Conservation (phyloP, 2,888 invertebrate species). For the Phyllotreta cruciferae region DNA sequence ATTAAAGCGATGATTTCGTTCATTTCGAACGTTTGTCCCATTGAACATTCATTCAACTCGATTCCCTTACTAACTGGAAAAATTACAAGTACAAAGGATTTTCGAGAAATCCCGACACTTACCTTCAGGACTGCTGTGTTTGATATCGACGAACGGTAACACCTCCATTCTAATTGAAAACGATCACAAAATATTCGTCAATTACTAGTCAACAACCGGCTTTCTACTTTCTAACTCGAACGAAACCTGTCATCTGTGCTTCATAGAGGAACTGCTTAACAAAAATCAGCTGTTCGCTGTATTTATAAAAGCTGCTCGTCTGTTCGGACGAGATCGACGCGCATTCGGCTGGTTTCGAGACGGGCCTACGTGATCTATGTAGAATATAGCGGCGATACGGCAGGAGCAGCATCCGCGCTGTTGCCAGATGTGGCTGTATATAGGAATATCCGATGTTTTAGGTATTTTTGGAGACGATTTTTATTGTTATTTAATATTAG, state of each 20-base stretch:
- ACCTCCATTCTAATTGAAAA: slow-evolving; percentile 71
- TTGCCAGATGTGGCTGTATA: too few species aligned
- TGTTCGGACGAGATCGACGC: neutral
- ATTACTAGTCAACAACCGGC: slow-evolving; percentile 41
- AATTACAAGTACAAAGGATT: too few species aligned
- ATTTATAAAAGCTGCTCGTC: slow-evolving; percentile 59
- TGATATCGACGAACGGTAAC: slow-evolving; percentile 78
- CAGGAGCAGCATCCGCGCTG: too few species aligned
- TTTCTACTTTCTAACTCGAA: slow-evolving; percentile 39
- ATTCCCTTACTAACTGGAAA: too few species aligned
- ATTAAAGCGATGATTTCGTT: too few species aligned
- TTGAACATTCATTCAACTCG: too few species aligned
- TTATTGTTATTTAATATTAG: too few species aligned
- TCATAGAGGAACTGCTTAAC: slow-evolving; percentile 43
- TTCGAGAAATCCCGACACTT: slow-evolving; percentile 28
- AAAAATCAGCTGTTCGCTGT: slow-evolving; percentile 52
- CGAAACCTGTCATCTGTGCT: slow-evolving; percentile 16
- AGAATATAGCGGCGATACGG: slow-evolving; percentile 2
- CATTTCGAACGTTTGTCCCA: too few species aligned
- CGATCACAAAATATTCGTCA: slow-evolving; percentile 41
- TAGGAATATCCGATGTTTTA: too few species aligned
- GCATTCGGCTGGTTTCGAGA: slow-evolving; percentile 55
- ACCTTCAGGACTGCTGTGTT: slow-evolving; percentile 62
- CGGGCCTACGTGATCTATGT: slow-evolving; percentile 47
- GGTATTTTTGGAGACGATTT: too few species aligned